Evolutionary conservation across 1,140 invertebrate species (phyloP).

Genomic region (Cyclina sinensis): DNA sequence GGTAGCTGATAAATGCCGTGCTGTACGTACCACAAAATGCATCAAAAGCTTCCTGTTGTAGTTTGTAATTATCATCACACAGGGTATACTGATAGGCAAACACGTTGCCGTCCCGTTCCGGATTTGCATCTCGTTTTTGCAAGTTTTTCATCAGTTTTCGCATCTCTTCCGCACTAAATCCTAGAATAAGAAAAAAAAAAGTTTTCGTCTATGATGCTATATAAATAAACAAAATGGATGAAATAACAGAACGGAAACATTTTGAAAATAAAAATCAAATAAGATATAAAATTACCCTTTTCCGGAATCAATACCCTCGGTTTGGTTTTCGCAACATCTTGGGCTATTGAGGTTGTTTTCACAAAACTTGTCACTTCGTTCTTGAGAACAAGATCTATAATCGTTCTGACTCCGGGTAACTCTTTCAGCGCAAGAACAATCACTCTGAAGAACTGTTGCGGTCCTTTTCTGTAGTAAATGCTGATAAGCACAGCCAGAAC

Average conservation of each 20-base stretch:
- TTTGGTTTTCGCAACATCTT: conserved; percentile 58
- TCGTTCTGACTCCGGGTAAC: conserved; percentile 73
- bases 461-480: conserved; percentile 75
- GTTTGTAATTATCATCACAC: conserved; percentile 77
- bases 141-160: conserved; percentile 74
- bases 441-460: conserved; percentile 73
- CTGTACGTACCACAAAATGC: conserved; percentile 78
- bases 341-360: conserved; percentile 73
- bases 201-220: neutral
- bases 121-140: conserved; percentile 72
- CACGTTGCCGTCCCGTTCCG: conserved; percentile 79
- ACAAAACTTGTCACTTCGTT: conserved; percentile 80
- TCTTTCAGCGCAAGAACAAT: conserved; percentile 76
- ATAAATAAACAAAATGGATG: no score
- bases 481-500: conserved; percentile 75
- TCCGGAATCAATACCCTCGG: conserved; percentile 71
- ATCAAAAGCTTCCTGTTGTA: conserved; percentile 82
- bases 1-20: no score
- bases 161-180: conserved; percentile 71
- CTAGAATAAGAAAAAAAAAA: neutral
- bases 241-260: no score
- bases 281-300: conserved; percentile 63
- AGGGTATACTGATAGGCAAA: conserved; percentile 84
- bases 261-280: neutral
- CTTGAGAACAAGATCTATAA: conserved; percentile 74